Percentiles rank a stretch among this genome's conserved stretches.
Conservation (phyloP, 2,888 invertebrate genomes). For the Tanypteryx hageni region DNA sequence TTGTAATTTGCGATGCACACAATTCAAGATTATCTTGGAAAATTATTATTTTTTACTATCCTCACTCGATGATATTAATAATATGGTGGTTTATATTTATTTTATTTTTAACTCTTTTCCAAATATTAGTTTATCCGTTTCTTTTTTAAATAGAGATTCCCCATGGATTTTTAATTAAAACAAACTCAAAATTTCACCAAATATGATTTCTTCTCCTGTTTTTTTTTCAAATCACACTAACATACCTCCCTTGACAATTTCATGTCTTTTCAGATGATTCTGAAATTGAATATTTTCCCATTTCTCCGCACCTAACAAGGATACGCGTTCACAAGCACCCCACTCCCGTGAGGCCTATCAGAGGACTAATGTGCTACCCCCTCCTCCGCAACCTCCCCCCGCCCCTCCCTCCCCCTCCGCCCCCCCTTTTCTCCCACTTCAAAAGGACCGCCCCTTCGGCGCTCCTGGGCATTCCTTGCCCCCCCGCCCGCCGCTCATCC, state of each 20-base stretch:
- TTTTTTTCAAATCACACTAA: background rate
- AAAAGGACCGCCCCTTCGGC: conserved; percentile 80
- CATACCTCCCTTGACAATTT: background rate
- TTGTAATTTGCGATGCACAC: conserved; percentile 64
- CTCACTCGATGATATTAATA: background rate
- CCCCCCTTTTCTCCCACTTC: conserved; percentile 79
- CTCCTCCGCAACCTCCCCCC: conserved; percentile 68
- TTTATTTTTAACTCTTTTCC: background rate
- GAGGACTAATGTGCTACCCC: conserved; percentile 81
- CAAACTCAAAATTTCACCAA: too few species aligned
- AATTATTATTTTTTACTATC: background rate
- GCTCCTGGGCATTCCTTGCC: conserved; percentile 79
- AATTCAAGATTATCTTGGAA: background rate
- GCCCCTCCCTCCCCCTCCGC: conserved; percentile 74
- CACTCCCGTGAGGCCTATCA: conserved; percentile 75
- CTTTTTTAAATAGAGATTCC: background rate
- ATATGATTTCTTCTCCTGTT: background rate
- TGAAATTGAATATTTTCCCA: conserved; percentile 89
- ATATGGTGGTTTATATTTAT: background rate
- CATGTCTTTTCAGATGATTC: conserved; percentile 82
- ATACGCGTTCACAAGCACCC: conserved; percentile 85
- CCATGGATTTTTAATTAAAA: background rate
- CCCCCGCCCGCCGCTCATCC: conserved; percentile 87
- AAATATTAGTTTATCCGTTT: background rate
- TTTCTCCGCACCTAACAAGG: conserved; percentile 87